phyloP scores from a whole-genome alignment of 2,113 vertebrate genomes.

The Chroicocephalus ridibundus region DNA sequence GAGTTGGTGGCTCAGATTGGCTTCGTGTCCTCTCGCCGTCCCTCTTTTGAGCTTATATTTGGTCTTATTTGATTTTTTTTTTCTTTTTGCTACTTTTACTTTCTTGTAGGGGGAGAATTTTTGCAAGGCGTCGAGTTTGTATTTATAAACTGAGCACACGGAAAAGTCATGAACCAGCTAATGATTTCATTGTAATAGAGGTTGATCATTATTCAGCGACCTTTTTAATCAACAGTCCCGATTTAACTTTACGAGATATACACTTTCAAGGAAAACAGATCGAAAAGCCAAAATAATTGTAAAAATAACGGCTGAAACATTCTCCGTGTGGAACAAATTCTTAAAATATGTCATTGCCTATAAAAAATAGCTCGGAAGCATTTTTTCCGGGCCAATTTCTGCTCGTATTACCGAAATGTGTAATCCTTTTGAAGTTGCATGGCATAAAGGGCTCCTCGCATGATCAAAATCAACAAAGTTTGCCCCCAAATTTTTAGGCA shows the following conservation, averaged over 20 bases:
- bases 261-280: not conserved
- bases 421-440: not conserved
- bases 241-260: not conserved
- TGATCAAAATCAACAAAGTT: slow-evolving; percentile 12
- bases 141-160: not conserved
- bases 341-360: not conserved
- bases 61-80: not conserved
- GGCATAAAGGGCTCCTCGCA: not conserved
- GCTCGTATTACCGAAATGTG: not conserved
- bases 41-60: not conserved
- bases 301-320: not conserved
- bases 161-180: not conserved
- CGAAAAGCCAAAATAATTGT: not conserved
- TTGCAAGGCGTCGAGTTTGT: not conserved
- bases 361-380: not conserved
- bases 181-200: not conserved
- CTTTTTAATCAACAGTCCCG: not conserved
- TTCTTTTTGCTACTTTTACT: not conserved
- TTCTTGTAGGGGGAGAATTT: not conserved
- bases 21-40: not conserved
- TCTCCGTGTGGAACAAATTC: not conserved
- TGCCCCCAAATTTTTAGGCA: not conserved
- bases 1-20: not conserved
- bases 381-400: not conserved
- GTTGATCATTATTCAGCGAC: not conserved